Conservation (phyloP, 2,113 vertebrate genomes). For the Typhlomys cinereus region DNA sequence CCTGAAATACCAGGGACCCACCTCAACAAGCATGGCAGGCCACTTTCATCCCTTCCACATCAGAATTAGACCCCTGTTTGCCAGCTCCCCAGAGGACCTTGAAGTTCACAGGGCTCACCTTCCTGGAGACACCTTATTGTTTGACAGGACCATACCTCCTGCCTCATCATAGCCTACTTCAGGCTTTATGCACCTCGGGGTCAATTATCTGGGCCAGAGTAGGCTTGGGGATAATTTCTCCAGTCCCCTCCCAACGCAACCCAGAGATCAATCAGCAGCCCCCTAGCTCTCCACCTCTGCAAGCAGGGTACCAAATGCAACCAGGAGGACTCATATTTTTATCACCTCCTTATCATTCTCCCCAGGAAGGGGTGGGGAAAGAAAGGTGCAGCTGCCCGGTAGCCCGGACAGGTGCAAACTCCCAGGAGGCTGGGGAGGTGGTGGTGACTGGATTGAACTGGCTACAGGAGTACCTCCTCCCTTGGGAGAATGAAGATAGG, state of each 20-base stretch:
- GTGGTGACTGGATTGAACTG: constrained; percentile 60
- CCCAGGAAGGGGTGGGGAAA: constrained; percentile 50
- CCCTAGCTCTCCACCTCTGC: constrained; percentile 19
- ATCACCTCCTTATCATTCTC: constrained; percentile 67
- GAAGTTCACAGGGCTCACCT: neutral
- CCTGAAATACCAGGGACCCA: neutral
- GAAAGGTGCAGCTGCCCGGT: constrained; percentile 35
- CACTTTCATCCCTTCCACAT: neutral
- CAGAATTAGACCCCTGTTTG: neutral
- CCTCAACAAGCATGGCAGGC: neutral
- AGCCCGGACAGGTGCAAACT: constrained; percentile 76
- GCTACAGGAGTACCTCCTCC: constrained; percentile 54
- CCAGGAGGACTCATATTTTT: constrained; percentile 60
- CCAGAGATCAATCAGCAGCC: neutral
- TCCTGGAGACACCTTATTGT: constrained; percentile 39
- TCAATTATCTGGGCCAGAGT: neutral
- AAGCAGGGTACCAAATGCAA: constrained; percentile 30
- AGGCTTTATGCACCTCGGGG: too few relatives aligned
- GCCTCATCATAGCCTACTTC: too few relatives aligned
- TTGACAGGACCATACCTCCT: too few relatives aligned
- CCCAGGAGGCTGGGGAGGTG: constrained; percentile 55
- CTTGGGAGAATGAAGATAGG: constrained; percentile 62
- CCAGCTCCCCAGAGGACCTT: neutral
- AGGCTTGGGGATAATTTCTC: constrained; percentile 18
- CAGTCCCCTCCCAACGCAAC: neutral